These are phyloP conservation scores for Parapsyche elsis DNA, from an alignment of 1,140 invertebrate genomes.

Conservation along the genomic window DNA sequence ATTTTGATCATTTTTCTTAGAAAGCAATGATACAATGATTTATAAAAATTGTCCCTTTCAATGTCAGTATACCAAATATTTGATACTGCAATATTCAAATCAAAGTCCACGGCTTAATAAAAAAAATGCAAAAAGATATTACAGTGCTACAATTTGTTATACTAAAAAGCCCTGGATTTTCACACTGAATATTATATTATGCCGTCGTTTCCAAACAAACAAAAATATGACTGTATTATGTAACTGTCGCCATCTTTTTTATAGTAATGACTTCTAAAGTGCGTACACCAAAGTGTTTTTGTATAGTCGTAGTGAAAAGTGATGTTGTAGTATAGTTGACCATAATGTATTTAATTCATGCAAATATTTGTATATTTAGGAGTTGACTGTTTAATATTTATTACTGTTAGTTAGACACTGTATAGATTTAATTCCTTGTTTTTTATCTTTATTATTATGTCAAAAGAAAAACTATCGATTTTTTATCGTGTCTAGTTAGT, in stretches of 20 bases:
- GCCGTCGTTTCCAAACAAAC: too few species aligned
- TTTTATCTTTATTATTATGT: slow-evolving; percentile 17
- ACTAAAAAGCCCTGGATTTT: too few species aligned
- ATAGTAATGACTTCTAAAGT: slow-evolving; percentile 39
- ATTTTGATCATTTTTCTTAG: too few species aligned
- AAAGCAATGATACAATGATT: too few species aligned
- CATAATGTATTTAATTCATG: slow-evolving; percentile 41
- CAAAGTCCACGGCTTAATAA: too few species aligned
- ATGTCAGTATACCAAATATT: too few species aligned
- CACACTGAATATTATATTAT: too few species aligned
- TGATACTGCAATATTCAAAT: too few species aligned
- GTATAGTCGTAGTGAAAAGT: slow-evolving; percentile 51
- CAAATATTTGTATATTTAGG: slow-evolving; percentile 54
- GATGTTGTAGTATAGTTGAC: slow-evolving; percentile 49
- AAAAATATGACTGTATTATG: neutral
- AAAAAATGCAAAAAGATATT: too few species aligned
- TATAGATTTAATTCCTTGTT: slow-evolving; percentile 48
- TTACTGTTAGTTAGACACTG: slow-evolving; percentile 53
- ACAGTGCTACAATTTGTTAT: too few species aligned
- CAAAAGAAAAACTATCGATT: neutral
- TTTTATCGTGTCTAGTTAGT: neutral
- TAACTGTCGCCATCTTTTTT: neutral
- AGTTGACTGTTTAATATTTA: slow-evolving; percentile 53
- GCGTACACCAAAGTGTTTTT: slow-evolving; percentile 46
- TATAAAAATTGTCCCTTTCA: too few species aligned